Conservation (phyloP, 2,797 vertebrate genomes). For the Agapornis canus region DNA sequence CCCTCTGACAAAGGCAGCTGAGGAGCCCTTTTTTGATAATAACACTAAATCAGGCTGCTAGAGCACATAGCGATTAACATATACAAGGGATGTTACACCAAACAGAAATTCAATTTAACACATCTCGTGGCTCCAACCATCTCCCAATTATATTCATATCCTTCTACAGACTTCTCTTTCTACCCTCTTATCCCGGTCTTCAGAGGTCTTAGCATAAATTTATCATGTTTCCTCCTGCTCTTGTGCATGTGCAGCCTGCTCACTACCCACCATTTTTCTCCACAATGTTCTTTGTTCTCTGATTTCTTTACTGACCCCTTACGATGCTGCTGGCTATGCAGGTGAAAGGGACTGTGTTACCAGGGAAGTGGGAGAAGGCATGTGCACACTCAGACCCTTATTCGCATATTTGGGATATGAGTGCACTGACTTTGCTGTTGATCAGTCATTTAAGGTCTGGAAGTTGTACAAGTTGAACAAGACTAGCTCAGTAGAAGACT, state of each 20-base stretch:
- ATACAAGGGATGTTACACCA: conserved; percentile 50
- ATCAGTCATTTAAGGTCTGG: neutral
- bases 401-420: neutral
- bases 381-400: neutral
- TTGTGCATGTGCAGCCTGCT: neutral
- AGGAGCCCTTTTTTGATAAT: conserved; percentile 46
- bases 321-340: neutral
- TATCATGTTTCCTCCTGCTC: neutral
- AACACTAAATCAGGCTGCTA: conserved; percentile 48
- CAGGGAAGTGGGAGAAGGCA: neutral
- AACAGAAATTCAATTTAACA: conserved; percentile 66
- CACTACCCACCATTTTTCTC: neutral
- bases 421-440: neutral
- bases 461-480: neutral
- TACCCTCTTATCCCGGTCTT: conserved; percentile 21
- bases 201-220: neutral
- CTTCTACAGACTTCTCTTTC: conserved; percentile 5
- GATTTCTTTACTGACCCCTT: neutral
- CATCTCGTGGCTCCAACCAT: conserved; percentile 1
- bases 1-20: conserved; percentile 52
- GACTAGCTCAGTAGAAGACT: neutral
- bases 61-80: conserved; percentile 44
- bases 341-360: neutral
- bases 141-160: conserved; percentile 11
- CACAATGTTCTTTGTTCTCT: neutral